Evolutionary conservation across 2,888 invertebrate genomes (phyloP).

Genomic region (Epistrophella euchroma): DNA sequence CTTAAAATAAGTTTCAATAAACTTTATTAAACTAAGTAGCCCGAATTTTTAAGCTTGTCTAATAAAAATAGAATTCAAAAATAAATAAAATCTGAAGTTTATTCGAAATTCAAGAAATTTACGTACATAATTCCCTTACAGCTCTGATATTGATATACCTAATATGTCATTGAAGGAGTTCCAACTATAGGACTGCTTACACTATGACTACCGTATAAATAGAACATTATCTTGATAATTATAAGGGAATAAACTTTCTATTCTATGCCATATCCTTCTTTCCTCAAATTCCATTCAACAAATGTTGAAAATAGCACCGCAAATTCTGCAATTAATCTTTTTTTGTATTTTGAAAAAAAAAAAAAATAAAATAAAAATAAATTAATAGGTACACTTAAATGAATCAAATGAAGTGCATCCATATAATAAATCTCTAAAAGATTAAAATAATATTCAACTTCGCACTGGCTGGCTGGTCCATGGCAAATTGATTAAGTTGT

Average conservation of each 20-base stretch:
- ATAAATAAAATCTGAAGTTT: too few relatives aligned
- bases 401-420: slow-evolving; percentile 71
- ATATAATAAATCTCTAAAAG: slow-evolving; percentile 59
- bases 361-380: slow-evolving; percentile 1
- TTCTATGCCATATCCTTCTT: slow-evolving; percentile 51
- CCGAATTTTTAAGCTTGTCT: too few relatives aligned
- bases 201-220: too few relatives aligned
- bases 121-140: too few relatives aligned
- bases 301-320: slow-evolving; percentile 30
- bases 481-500: slow-evolving; percentile 74
- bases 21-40: too few relatives aligned
- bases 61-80: too few relatives aligned
- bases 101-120: too few relatives aligned
- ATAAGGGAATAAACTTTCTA: slow-evolving; percentile 35
- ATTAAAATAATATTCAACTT: slow-evolving; percentile 69
- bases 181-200: too few relatives aligned
- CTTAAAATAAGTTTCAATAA: too few relatives aligned
- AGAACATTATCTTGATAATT: slow-evolving; percentile 1
- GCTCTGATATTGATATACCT: too few relatives aligned
- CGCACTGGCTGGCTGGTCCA: slow-evolving; percentile 47
- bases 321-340: slow-evolving; percentile 6
- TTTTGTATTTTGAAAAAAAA: neutral
- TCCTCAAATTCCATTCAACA: slow-evolving; percentile 46
- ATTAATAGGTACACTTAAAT: slow-evolving; percentile 42
- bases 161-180: too few relatives aligned